A percentile compares a stretch with the other conserved stretches of the same genome.
These are phyloP conservation scores for Druon quercuslanigerum DNA, from an alignment of 1,140 invertebrate genomes.

Conservation along the genomic window DNA sequence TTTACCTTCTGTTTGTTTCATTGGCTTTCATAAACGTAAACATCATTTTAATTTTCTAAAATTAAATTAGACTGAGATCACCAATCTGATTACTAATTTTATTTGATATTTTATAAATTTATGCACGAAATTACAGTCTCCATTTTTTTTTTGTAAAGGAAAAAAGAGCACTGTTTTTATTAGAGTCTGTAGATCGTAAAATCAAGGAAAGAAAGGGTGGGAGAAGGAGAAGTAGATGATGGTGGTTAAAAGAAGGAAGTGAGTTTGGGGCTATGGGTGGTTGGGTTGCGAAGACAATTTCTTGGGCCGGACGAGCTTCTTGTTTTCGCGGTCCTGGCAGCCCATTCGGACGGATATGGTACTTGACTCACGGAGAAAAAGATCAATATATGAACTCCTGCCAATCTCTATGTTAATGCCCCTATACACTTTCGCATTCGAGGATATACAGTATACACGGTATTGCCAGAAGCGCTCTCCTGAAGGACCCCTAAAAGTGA, in stretches of 20 bases:
- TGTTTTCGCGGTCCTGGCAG: slow-evolving; percentile 52
- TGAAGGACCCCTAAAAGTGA: slow-evolving; percentile 75
- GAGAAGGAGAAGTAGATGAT: neutral
- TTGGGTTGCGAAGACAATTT: slow-evolving; percentile 17
- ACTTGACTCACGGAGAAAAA: slow-evolving; percentile 61
- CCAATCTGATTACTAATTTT: too few relatives aligned
- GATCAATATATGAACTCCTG: slow-evolving; percentile 74
- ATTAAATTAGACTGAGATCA: too few relatives aligned
- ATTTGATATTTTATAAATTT: too few relatives aligned
- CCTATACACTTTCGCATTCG: slow-evolving; percentile 48
- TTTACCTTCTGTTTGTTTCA: too few relatives aligned
- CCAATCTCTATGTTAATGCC: slow-evolving; percentile 76
- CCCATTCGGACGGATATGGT: slow-evolving; percentile 58
- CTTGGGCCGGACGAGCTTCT: slow-evolving; percentile 28
- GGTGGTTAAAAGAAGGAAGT: slow-evolving; percentile 19
- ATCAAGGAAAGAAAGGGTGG: neutral
- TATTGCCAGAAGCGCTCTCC: slow-evolving; percentile 55
- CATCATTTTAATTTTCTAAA: too few relatives aligned
- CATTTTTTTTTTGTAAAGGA: too few relatives aligned
- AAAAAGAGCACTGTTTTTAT: neutral
- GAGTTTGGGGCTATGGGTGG: neutral
- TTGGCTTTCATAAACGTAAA: too few relatives aligned
- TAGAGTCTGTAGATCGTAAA: neutral
- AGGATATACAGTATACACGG: slow-evolving; percentile 52
- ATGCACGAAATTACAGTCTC: too few relatives aligned